Evolutionary conservation across 2,113 vertebrate genomes (phyloP), one percentile per base, ranked within the genome.

Genomic region (Solenodon paradoxus): DNA sequence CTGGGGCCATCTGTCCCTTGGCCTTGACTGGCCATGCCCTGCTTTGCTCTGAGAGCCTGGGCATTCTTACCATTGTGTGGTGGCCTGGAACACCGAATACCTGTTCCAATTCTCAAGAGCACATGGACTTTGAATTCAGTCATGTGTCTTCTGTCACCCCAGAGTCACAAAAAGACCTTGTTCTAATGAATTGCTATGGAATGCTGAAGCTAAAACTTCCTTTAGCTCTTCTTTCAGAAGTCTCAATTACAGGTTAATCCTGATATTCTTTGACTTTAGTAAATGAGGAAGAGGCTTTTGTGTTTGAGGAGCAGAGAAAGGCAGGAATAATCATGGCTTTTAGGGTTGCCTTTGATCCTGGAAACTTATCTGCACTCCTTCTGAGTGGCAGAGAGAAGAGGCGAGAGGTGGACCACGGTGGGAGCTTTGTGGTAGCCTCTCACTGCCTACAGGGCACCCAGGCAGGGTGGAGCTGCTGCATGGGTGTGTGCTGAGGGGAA

Each of bases 201-300:
- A 69, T 35, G 82, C 81, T 16, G 35, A 4, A 11, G 19, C 64
- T 55, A 71, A 53, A 11, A 40, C 71, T 53, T 64, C 47, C 64
- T 80, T 80, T 28, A 38, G 20, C 51, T 79, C 82, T 42, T 71
- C 64, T 88, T 75, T 74, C 53, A 49, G 26, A 83, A 80, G 82
- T 86, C 64, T 81, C 80, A 28, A 26, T 75, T 64, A 74, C 9
- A 69, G 38, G 79, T 94, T 82, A 75, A 68, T 79, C 64, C 88
- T 78, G 88, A 59, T 59, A 57, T 85, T 94, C 94, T 96, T 88
- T 71, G 75, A 71, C 64, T 92, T 88, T 75, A 51, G 42, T 40
- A 87, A 68, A 42, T 4, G 13, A 38, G 38, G 53, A 88, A 45
- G 69, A 85, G 64, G 26, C 63, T 68, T 84, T 75, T 78, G 35